Evolutionary conservation across 53 echinoderm and acorn worm genomes (phyloP), one percentile per base, ranked within the genome.

Genomic region (Glandiceps talaboti): DNA sequence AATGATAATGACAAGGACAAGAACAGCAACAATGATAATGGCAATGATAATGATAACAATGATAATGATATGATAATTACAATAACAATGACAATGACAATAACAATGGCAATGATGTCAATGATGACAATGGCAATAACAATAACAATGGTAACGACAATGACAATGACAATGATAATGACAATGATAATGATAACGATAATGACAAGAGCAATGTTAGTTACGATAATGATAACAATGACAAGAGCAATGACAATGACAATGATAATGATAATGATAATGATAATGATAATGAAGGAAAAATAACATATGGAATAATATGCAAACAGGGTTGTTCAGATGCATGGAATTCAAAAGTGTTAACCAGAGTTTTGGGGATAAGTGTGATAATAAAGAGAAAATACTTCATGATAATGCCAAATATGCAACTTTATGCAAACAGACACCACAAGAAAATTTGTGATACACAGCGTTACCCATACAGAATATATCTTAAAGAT

Each of bases 1-100:
- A 76, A 27, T 14, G 27, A 27, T 14, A 76, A 76, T 25, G 14
- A 76, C 77, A 76, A 76, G 27, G 14, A 76, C 77, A 76, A 76
- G 77, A 76, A 76, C 77, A 76, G 28, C 77, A 76, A 76, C 77
- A 76, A 76, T 14, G 27, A 76, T 14, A 76, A 27, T 28, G 27
- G 27, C 25, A 76, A 76, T 28, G 27, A 27, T 20, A 76, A 27
- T 14, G 27, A 27, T 14, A 76, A 27, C 28, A 76, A 27, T 20
- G 27, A 27, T 28, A 76, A 27, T 28, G 27, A 27, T 28, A 76
- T 14, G 14, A 28, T 26, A 20, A 76, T 27, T 14, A 26, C 77
- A 76, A 14, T 27, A 76, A 76, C 25, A 28, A 26, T 14, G 25
- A 76, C 20, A 25, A 26, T 26, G 14, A 20, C 14, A 26, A 14